Conservation (phyloP, 2,797 vertebrate species). For the Salmo trutta region DNA sequence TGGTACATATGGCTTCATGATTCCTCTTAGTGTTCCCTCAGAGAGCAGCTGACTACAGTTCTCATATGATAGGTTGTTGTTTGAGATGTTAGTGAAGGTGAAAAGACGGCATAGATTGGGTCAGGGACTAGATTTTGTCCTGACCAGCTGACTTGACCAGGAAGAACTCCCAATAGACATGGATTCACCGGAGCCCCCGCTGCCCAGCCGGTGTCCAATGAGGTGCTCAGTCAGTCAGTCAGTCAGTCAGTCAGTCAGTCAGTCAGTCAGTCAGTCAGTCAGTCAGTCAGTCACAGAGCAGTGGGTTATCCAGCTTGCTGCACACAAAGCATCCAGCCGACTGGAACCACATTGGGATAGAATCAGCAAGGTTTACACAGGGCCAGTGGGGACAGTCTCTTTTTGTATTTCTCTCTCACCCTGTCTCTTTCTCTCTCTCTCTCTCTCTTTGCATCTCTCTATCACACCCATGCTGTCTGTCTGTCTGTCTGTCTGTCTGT, state of each 20-base stretch:
- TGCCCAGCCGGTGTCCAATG: not conserved
- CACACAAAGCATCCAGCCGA: slow-evolving; percentile 36
- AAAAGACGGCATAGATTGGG: not conserved
- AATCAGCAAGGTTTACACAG: slow-evolving; percentile 26
- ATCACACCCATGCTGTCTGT: not conserved
- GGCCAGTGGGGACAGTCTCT: not conserved
- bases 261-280: not conserved
- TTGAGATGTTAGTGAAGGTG: not conserved
- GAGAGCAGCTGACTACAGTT: too few relatives aligned
- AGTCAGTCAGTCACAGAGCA: slow-evolving; percentile 8
- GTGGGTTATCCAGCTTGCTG: slow-evolving; percentile 32
- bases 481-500: not conserved
- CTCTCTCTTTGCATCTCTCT: not conserved
- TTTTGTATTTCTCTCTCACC: not conserved
- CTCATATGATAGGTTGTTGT: not conserved
- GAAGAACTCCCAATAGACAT: not conserved
- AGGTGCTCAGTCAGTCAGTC: slow-evolving; percentile 10
- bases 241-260: not conserved
- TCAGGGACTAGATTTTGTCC: not conserved
- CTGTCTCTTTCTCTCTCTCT: not conserved
- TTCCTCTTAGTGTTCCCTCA: too few relatives aligned
- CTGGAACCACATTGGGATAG: slow-evolving; percentile 32
- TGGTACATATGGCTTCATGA: too few relatives aligned
- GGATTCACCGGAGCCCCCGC: not conserved
- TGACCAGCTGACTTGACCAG: not conserved